Conservation (phyloP, 1,140 invertebrate species). For the Rhagoletis pomonella region DNA sequence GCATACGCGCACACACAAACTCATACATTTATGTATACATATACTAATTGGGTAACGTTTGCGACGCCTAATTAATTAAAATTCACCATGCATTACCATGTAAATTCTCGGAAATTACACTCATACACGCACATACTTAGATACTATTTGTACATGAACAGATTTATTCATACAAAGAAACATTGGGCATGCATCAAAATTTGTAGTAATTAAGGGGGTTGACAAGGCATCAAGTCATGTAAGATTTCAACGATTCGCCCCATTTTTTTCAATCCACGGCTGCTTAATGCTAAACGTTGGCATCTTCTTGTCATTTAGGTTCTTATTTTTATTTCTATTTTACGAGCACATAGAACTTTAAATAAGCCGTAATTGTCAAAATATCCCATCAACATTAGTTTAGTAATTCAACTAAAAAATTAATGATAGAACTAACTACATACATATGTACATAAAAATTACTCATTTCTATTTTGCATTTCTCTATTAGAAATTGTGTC, state of each 20-base stretch:
- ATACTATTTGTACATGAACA: neutral
- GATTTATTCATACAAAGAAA: neutral
- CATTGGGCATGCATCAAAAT: neutral
- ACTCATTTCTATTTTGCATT: no score
- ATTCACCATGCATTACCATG: slow-evolving; percentile 46
- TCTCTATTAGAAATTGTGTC: no score
- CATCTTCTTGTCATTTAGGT: neutral
- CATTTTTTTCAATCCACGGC: neutral
- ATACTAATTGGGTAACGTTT: slow-evolving; percentile 43
- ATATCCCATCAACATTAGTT: no score
- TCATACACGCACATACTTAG: neutral
- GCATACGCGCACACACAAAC: neutral
- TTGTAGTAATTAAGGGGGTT: slow-evolving; percentile 44
- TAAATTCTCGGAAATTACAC: slow-evolving; percentile 11
- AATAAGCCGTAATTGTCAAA: no score
- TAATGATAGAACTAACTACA: no score
- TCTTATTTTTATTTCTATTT: neutral
- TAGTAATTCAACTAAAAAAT: no score
- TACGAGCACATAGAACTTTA: no score
- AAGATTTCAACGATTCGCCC: slow-evolving; percentile 35
- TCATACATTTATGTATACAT: neutral
- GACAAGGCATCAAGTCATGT: slow-evolving; percentile 21
- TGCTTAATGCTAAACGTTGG: neutral
- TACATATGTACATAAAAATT: no score
- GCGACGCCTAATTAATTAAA: slow-evolving; percentile 47